A percentile compares a stretch with the other conserved stretches of the same genome.
Evolutionary conservation across 2,888 invertebrate species (phyloP).

Genomic region (Patella pellucida): DNA sequence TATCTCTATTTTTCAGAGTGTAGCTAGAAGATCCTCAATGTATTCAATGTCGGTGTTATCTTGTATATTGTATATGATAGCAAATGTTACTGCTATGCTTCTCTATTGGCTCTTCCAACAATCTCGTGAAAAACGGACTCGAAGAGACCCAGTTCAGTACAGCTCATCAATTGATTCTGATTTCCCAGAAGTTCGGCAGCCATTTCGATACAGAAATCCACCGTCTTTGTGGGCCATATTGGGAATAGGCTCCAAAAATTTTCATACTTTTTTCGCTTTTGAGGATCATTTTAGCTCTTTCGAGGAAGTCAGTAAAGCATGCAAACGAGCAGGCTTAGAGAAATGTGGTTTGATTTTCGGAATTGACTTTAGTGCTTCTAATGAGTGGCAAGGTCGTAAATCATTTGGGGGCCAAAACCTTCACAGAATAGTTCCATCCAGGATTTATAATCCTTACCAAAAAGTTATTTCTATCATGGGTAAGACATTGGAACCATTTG

Average conservation of each 20-base stretch:
- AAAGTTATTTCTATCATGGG: conserved; percentile 68
- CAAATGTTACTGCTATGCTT: conserved; percentile 57
- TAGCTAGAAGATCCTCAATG: not conserved
- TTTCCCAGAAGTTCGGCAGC: conserved; percentile 20
- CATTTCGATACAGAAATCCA: conserved; percentile 30
- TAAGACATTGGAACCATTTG: conserved; percentile 65
- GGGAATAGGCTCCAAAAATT: conserved; percentile 40
- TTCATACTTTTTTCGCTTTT: conserved; percentile 55
- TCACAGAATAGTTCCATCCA: conserved; percentile 66
- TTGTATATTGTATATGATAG: conserved; percentile 57
- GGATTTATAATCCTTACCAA: conserved; percentile 73
- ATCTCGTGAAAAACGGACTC: conserved; percentile 30
- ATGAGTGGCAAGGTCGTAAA: conserved; percentile 74
- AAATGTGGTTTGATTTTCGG: conserved; percentile 73
- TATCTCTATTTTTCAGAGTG: too few relatives aligned
- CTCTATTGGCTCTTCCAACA: conserved; percentile 58
- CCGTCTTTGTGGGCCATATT: conserved; percentile 54
- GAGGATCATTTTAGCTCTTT: conserved; percentile 68
- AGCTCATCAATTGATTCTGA: not conserved
- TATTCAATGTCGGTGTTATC: conserved; percentile 53
- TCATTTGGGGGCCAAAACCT: conserved; percentile 72
- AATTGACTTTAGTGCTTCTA: conserved; percentile 74
- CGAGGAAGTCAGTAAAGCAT: conserved; percentile 69
- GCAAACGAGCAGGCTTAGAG: conserved; percentile 72
- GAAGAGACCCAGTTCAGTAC: conserved; percentile 13